Base-by-base conservation (phyloP, 2,113 vertebrate species). In the Gadus macrocephalus region DNA sequence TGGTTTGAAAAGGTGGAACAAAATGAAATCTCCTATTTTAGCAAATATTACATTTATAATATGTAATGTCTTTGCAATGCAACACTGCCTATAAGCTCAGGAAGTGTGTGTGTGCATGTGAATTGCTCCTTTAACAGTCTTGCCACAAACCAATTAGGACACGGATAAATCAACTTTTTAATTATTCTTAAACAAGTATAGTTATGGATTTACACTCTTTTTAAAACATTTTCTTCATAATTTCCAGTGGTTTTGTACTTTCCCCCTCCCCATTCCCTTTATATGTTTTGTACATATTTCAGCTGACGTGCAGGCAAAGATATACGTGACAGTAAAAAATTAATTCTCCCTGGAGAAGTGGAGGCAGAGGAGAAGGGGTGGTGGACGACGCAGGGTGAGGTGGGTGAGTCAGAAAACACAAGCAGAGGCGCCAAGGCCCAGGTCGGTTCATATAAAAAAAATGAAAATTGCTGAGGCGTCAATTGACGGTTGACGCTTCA, bases 181-280 rank as follows among this genome's bases (percentile, higher is more conserved):
- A 89, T 90, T 49, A 85, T 87, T 81, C 81, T 90, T 90, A 90
- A 49, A 90, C 85, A 92, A 89, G 87, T 89, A 91, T 86, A 90
- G 82, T 79, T 87, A 82, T 80, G 74, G 82, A 86, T 90, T 88
- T 88, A 86, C 68, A 86, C 83, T 20, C 25, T 84, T 79, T 89
- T 81, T 78, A 74, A 73, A 80, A 67, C 55, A 75, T 77, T 83
- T 83, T 85, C 66, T 74, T 83, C 78, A 83, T 83, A 81, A 78
- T 82, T 75, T 78, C 60, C 17, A 77, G 84, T 78, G 61, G 63
- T 81, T 79, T 74, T 66, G 75, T 79, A 81, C 68, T 76, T 65
- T 79, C 31, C 31, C 31, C 31, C 31, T 7, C 31, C 31, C 31
- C 31, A 35, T 35, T 75, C 79, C 22, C 66, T 75, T 78, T 64